Conservation (phyloP, 2,113 vertebrate genomes). For the Suricata suricatta region DNA sequence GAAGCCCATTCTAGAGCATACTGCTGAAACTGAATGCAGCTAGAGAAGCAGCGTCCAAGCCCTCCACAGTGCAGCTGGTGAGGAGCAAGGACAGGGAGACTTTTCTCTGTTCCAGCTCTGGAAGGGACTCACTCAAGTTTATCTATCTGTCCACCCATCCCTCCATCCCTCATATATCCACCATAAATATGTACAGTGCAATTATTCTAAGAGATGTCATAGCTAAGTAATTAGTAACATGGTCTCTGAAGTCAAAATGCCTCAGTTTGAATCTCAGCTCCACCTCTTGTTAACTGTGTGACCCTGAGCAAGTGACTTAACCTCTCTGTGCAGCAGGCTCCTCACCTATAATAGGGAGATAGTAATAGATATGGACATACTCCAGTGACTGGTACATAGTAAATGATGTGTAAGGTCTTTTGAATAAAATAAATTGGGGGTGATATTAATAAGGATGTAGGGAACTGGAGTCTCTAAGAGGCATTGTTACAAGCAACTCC, state of each 20-base stretch:
- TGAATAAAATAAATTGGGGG: neutral
- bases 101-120: neutral
- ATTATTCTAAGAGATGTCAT: neutral
- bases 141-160: neutral
- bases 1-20: neutral
- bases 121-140: neutral
- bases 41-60: neutral
- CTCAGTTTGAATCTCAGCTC: neutral
- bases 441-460: neutral
- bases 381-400: neutral
- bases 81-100: neutral
- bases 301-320: neutral
- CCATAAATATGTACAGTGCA: neutral
- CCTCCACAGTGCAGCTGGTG: neutral
- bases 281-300: neutral
- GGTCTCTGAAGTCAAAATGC: neutral
- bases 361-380: neutral
- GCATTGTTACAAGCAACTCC: neutral
- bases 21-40: neutral
- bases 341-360: neutral
- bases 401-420: neutral
- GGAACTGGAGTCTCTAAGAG: neutral
- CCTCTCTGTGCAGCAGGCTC: neutral
- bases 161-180: neutral
- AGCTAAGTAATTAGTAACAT: neutral